Evolutionary conservation across 2,797 vertebrate genomes (phyloP).

Genomic region (Nothura maculosa): DNA sequence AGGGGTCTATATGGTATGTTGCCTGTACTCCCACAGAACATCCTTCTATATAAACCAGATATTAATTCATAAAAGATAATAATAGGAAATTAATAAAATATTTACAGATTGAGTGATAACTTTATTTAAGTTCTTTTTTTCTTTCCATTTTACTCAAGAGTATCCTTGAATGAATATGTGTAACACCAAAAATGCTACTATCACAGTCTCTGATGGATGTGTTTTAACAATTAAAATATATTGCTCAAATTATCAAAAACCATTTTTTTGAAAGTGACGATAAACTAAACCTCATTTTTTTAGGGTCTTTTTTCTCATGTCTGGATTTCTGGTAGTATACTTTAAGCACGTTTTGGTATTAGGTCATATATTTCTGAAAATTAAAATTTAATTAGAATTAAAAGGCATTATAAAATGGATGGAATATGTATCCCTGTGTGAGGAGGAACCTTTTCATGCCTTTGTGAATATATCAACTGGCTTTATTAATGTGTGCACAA

Average conservation of each 20-base stretch:
- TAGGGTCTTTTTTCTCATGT: neutral
- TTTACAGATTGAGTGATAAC: neutral
- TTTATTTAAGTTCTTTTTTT: neutral
- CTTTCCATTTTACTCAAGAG: neutral
- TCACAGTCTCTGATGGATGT: neutral
- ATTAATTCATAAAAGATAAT: neutral
- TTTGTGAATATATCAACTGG: neutral
- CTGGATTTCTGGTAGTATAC: neutral
- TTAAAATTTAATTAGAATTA: neutral
- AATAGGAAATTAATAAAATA: neutral
- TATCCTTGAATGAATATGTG: neutral
- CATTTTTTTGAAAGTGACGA: neutral
- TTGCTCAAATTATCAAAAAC: neutral
- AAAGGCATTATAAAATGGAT: slow-evolving; percentile 7
- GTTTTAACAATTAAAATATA: neutral
- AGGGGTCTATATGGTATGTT: neutral
- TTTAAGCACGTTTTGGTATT: neutral
- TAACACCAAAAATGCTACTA: neutral
- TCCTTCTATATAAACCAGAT: neutral
- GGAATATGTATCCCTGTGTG: neutral
- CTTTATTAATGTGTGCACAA: neutral
- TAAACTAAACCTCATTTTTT: neutral
- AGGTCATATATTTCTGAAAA: slow-evolving; percentile 4
- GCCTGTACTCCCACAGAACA: neutral
- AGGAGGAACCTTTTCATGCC: neutral